Evolutionary conservation across 2,113 vertebrate genomes (phyloP), one percentile per base, ranked within the genome.

Genomic region (Macaca mulatta): DNA sequence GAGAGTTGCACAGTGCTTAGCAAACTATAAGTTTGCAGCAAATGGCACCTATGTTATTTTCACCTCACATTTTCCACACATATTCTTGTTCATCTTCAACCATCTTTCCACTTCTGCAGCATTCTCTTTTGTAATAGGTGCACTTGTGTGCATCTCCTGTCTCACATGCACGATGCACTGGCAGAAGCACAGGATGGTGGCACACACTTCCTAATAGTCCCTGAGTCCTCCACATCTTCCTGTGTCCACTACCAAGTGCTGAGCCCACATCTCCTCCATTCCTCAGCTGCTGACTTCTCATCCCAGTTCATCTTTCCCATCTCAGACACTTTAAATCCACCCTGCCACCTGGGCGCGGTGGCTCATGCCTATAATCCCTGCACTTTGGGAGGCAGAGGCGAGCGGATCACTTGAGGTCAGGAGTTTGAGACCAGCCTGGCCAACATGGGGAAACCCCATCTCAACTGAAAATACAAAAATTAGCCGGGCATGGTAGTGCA

Each of bases 11-110:
- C 6, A 40, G 80, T 20, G 23, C 64, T 50, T 3, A 6, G 9
- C 40, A 18, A 20, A 0, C 32, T 10, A 22, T 8, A 13, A 38
- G n/a, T 38, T 9, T 67, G 61, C 1, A 3, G 30, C 1, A 25
- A 40, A 2, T 16, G 25, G 69, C 50, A 57, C 40, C 85, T 43
- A 43, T 74, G 78, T 50, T 59, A 13, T 45, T 85, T 52, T 79
- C 23, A 35, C 43, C 61, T 81, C 32, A 16, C 14, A 27, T 81
- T 50, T 16, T 7, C 77, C 32, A 88, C 72, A 38, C 25, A 1
- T 5, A 25, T 11, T 45, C 35, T 2, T 4, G 11, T 48, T 94
- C 38, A 23, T 61, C 69, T 55, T 75, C 59, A 35, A 25, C 72
- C 40, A 35, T 12, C 86, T 79, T 38, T 27, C 61, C 14, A 5